phyloP scores from a whole-genome alignment of 2,888 invertebrate genomes.

The Galeruca laticollis region DNA sequence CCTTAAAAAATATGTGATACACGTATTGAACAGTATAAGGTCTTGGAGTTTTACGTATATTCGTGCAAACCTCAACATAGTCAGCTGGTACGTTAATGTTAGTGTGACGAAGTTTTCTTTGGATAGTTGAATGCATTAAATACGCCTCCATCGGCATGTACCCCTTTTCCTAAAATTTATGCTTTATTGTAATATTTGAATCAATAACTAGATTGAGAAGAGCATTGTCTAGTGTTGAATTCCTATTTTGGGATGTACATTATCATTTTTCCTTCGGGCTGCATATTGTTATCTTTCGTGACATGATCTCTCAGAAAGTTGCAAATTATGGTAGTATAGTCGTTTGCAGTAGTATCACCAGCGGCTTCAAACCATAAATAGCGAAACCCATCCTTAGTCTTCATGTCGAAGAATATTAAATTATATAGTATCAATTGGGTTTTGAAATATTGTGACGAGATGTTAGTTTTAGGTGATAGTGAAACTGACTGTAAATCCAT shows the following conservation, averaged over 20 bases:
- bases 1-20: background rate
- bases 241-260: background rate
- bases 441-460: too few relatives aligned
- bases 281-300: background rate
- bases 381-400: too few relatives aligned
- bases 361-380: too few relatives aligned
- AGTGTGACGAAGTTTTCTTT: constrained; percentile 2
- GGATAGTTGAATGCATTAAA: background rate
- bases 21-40: background rate
- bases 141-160: background rate
- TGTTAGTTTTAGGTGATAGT: too few relatives aligned
- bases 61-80: too few relatives aligned
- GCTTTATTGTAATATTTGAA: background rate
- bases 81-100: too few relatives aligned
- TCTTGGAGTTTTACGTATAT: constrained; percentile 3
- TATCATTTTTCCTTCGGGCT: background rate
- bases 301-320: background rate
- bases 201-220: background rate
- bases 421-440: too few relatives aligned
- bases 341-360: too few relatives aligned
- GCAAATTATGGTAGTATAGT: too few relatives aligned
- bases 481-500: too few relatives aligned
- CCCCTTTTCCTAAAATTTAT: background rate
- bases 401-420: too few relatives aligned
- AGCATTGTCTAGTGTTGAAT: background rate